Evolutionary conservation across 1,140 invertebrate genomes (phyloP), one percentile per base, ranked within the genome.

Genomic region (Drosophila pseudoananassae): DNA sequence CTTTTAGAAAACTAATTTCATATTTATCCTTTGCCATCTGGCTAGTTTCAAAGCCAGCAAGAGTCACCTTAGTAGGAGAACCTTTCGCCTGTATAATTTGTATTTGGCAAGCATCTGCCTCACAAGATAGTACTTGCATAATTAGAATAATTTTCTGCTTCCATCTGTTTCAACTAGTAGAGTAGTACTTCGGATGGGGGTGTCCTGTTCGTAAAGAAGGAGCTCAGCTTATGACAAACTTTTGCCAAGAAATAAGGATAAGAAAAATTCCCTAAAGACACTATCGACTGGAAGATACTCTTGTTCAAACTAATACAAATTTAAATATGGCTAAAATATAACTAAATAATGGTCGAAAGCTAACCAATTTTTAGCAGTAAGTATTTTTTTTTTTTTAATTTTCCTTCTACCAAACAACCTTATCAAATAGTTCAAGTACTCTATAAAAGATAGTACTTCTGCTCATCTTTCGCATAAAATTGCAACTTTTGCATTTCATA

Each of bases 401-500:
- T 15, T n/a, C 1, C 3, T 10, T 2, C 0, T 4, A 27, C 5
- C 6, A 27, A 27, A 27, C 25, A 36, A 36, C 3, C 33, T 36
- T 3, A 36, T 36, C 4, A 36, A 36, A 36, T 12, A 36, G 10
- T 10, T 2, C 2, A 36, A 36, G 33, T 12, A 36, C 40, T 15
- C 38, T 17, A n/a, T 36, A 2, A 45, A 53, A 31, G 40, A 4
- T 7, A 6, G 25, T 27, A 7, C 25, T 27, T 5, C 6, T 7
- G 0, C 25, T 6, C 50, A 38, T 52, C 53, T 61, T 53, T n/a
- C 47, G 72, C 77, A 78, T 70, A 87, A 85, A 74, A 20, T 63
- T 87, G 74, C 64, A 78, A 51, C 54, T 76, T 87, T 78, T 88
- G 82, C 82, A 87, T 87, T 88, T 85, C 74, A 87, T 87, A 87